Conservation (phyloP, 2,113 vertebrate genomes). For the Eolophus roseicapilla region DNA sequence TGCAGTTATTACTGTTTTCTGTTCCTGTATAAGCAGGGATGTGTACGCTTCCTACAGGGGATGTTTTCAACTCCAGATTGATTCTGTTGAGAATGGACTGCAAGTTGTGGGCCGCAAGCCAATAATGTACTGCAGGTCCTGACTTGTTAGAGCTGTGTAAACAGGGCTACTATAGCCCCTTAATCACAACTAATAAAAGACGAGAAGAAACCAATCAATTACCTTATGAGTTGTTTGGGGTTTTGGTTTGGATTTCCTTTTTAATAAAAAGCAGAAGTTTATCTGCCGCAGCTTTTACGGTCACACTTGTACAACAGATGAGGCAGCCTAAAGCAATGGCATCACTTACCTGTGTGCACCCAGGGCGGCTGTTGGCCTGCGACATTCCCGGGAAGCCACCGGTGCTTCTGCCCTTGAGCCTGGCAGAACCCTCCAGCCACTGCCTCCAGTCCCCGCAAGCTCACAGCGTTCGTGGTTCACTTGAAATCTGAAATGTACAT, state of each 20-base stretch:
- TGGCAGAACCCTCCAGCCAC: neutral
- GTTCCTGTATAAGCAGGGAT: slow-evolving; percentile 44
- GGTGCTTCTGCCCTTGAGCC: neutral
- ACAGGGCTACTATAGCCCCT: slow-evolving; percentile 64
- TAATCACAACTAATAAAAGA: slow-evolving; percentile 74
- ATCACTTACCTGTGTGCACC: neutral
- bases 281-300: slow-evolving; percentile 9
- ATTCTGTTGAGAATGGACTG: slow-evolving; percentile 68
- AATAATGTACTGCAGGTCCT: slow-evolving; percentile 72
- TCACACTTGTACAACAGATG: neutral
- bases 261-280: slow-evolving; percentile 59
- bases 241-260: neutral
- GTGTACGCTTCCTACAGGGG: slow-evolving; percentile 61
- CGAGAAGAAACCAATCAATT: slow-evolving; percentile 71
- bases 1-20: slow-evolving; percentile 54
- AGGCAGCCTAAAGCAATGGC: neutral
- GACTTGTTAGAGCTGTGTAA: slow-evolving; percentile 75
- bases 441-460: neutral
- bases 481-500: slow-evolving; percentile 56
- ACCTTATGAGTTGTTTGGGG: slow-evolving; percentile 48
- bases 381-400: neutral
- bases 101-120: slow-evolving; percentile 65
- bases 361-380: neutral
- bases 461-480: neutral
- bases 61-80: slow-evolving; percentile 72